Conservation (phyloP, 2,888 invertebrate species). For the Limnephilus lunatus region DNA sequence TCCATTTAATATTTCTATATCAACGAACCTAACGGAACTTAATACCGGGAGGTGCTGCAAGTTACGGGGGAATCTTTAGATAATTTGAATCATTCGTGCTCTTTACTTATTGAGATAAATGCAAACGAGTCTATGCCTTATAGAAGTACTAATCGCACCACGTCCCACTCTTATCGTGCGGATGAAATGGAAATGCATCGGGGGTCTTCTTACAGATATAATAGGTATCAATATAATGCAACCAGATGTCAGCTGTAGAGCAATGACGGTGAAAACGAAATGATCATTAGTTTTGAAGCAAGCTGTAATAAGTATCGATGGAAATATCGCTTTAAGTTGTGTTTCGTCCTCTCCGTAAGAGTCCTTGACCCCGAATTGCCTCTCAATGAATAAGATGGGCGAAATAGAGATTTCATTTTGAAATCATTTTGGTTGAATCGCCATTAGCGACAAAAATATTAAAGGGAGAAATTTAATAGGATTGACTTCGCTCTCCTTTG, state of each 20-base stretch:
- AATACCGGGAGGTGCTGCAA: background rate
- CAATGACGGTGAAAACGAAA: background rate
- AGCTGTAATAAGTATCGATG: background rate
- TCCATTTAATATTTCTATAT: background rate
- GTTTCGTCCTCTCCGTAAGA: background rate
- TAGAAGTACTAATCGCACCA: background rate
- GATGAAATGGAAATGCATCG: background rate
- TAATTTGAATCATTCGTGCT: background rate
- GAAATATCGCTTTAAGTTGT: too few relatives aligned
- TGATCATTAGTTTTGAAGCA: background rate
- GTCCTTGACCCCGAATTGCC: background rate
- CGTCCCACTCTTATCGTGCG: background rate
- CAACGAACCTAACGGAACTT: background rate
- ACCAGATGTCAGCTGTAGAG: background rate
- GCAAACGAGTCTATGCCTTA: background rate
- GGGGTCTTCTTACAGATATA: background rate
- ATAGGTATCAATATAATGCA: background rate
- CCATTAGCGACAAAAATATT: background rate
- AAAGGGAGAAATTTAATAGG: too few relatives aligned
- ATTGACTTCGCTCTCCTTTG: too few relatives aligned
- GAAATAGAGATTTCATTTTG: too few relatives aligned
- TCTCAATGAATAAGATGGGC: background rate
- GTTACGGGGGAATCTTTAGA: background rate
- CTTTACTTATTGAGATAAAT: slow-evolving; percentile 25
- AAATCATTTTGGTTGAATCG: background rate